Conservation (phyloP, 2,888 invertebrate genomes). For the Stenoptilia bipunctidactyla region DNA sequence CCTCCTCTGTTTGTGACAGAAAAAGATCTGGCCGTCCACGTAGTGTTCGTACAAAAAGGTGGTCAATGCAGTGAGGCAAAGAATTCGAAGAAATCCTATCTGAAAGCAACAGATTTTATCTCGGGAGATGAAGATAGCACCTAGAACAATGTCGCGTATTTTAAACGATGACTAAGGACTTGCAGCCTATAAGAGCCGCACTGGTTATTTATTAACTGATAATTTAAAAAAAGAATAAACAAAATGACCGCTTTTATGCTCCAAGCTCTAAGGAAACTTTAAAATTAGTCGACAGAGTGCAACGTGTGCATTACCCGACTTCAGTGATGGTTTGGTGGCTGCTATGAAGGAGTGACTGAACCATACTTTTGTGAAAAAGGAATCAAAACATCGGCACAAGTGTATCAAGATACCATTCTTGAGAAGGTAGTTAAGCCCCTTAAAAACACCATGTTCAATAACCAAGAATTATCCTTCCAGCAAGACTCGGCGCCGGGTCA, state of each 20-base stretch:
- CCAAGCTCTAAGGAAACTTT: constrained; percentile 13
- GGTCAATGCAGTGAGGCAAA: too few relatives aligned
- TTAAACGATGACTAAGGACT: constrained; percentile 10
- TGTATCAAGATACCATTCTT: constrained; percentile 9
- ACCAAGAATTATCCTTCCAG: constrained; percentile 8
- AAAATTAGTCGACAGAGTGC: constrained; percentile 12
- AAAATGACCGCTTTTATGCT: constrained; percentile 12
- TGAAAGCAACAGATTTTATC: constrained; percentile 1
- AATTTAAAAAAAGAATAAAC: too few relatives aligned
- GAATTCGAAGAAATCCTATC: too few relatives aligned
- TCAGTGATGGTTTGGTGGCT: constrained; percentile 15
- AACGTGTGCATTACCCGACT: constrained; percentile 12
- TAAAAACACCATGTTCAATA: constrained; percentile 10
- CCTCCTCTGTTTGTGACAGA: too few relatives aligned
- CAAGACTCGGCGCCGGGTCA: too few relatives aligned
- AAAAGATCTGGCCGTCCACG: too few relatives aligned
- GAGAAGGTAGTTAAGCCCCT: constrained; percentile 10
- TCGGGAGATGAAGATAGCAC: constrained; percentile 2
- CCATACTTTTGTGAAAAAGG: constrained; percentile 6
- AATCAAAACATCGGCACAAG: constrained; percentile 1
- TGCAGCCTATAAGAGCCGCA: too few relatives aligned
- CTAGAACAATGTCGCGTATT: constrained; percentile 11
- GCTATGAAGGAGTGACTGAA: too few relatives aligned
- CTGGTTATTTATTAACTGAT: too few relatives aligned
- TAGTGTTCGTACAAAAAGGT: too few relatives aligned